Conservation (phyloP, 2,113 vertebrate species). For the Mustelus asterias region DNA sequence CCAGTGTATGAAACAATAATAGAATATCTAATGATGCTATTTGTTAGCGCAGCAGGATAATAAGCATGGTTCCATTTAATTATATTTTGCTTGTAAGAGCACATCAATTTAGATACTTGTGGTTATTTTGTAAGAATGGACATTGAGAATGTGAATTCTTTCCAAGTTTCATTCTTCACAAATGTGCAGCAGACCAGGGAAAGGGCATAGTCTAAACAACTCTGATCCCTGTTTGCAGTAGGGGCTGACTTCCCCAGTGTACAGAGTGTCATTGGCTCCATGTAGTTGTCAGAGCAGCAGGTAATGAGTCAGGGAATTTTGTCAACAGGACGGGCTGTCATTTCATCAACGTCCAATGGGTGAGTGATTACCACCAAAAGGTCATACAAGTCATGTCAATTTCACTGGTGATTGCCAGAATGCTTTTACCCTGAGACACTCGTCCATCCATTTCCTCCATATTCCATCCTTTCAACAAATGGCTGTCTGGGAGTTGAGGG, state of each 20-base stretch:
- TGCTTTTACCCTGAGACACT: not conserved
- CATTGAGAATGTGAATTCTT: not conserved
- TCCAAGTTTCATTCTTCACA: not conserved
- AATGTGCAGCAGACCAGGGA: not conserved
- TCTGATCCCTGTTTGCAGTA: not conserved
- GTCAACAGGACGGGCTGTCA: not conserved
- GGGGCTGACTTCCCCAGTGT: not conserved
- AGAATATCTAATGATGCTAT: not conserved
- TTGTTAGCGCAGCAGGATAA: not conserved
- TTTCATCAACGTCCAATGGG: not conserved
- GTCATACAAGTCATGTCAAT: not conserved
- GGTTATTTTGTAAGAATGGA: not conserved
- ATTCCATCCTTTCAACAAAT: not conserved
- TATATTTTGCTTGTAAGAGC: not conserved
- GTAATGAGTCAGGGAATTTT: not conserved
- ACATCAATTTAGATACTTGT: not conserved
- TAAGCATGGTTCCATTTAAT: not conserved
- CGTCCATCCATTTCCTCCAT: not conserved
- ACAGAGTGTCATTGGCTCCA: not conserved
- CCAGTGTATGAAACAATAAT: not conserved
- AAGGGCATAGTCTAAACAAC: not conserved
- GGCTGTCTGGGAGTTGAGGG: not conserved
- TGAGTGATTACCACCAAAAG: not conserved
- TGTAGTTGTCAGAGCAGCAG: not conserved
- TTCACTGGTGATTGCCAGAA: not conserved